Evolutionary conservation across 2,797 vertebrate genomes (phyloP), one percentile per base, ranked within the genome.

Genomic region (Acrossocheilus wenchowensis): DNA sequence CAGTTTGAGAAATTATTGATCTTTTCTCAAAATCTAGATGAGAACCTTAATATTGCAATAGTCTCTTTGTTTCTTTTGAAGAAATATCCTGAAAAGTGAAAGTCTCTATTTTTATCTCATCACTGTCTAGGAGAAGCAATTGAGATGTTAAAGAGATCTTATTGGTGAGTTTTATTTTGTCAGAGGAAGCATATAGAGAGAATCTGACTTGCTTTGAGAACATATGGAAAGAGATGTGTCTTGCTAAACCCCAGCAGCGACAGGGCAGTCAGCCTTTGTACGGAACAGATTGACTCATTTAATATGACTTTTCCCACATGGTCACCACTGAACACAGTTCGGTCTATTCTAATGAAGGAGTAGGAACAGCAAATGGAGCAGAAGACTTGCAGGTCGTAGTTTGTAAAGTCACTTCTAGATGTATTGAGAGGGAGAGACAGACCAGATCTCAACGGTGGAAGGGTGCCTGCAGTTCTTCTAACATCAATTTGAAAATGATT

Each of bases 401-500:
- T 54, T 86, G 64, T 57, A 57, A 52, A 50, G 34, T 30, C 50
- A 75, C 48, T 11, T 60, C 43, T 60, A 57, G 57, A 82, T 30
- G 21, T 41, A 82, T 17, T 68, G 80, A 86, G 64, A 23, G 8
- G 23, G 81, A 48, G 50, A 86, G 36, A 81, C 8, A 2, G 6
- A 82, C 34, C 45, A 60, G 74, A 82, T 85, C 41, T 36, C 69
- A 83, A 21, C 14, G 23, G 68, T 79, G 68, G 9, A 17, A 21
- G 43, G 11, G 17, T 41, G n/a, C 48, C 62, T 78, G 41, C 72
- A 79, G 66, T 77, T 83, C 75, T 64, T 12, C 54, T 43, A 75
- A 86, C 78, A 50, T 57, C 75, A 84, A 71, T 77, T 87, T 75
- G 71, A 41, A 78, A 78, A 85, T 87, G 84, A 88, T 86, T 89